Evolutionary conservation across 2,888 invertebrate species (phyloP).

Genomic region (Hymenopus coronatus): DNA sequence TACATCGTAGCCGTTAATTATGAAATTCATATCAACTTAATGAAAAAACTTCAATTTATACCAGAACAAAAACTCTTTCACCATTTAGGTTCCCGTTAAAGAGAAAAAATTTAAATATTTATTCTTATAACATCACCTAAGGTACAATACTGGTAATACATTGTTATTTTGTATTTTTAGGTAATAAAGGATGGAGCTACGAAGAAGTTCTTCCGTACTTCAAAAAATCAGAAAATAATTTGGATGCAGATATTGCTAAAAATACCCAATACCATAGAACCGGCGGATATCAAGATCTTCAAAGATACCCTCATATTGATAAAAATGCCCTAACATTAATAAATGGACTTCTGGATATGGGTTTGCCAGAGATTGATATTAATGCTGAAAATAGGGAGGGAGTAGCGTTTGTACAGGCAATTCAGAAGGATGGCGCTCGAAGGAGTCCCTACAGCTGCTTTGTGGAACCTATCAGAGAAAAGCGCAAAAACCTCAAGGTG

Average conservation of each 20-base stretch:
- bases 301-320: neutral
- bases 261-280: neutral
- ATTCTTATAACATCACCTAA: no score
- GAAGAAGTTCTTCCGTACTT: slow-evolving; percentile 79
- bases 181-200: slow-evolving; percentile 85
- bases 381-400: neutral
- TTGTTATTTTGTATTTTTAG: slow-evolving; percentile 42
- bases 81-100: no score
- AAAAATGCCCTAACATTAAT: neutral
- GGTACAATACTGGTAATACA: no score
- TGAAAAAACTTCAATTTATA: no score
- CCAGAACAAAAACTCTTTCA: no score
- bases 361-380: neutral
- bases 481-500: neutral
- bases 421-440: neutral
- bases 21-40: no score
- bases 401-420: neutral
- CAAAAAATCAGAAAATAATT: slow-evolving; percentile 82
- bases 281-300: neutral
- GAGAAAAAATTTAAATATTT: no score
- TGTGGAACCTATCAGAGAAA: neutral
- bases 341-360: neutral
- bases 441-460: neutral
- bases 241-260: slow-evolving; percentile 41
- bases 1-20: no score